Evolutionary conservation across 1,140 invertebrate species (phyloP).

Genomic region (Euglossa dilemma): DNA sequence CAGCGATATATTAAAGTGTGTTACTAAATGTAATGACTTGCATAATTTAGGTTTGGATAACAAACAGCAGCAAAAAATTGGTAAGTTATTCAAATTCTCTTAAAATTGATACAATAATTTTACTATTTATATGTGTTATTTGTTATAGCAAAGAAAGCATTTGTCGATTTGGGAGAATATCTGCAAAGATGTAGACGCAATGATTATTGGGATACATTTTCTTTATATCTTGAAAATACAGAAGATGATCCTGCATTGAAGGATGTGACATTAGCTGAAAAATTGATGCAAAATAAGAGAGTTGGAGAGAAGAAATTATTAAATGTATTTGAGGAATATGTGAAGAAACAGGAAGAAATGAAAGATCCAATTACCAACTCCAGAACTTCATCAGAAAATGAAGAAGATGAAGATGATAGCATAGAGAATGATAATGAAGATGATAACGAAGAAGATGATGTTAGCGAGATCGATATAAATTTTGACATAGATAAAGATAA

Average conservation of each 20-base stretch:
- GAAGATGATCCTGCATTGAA: conserved; percentile 82
- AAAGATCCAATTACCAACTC: conserved; percentile 66
- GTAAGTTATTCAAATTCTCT: conserved; percentile 71
- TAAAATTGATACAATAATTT: not conserved
- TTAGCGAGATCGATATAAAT: conserved; percentile 64
- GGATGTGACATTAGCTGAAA: conserved; percentile 78
- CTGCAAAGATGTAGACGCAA: conserved; percentile 81
- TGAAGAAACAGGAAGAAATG: conserved; percentile 69
- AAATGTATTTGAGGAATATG: conserved; percentile 79
- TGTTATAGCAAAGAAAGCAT: conserved; percentile 82
- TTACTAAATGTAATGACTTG: conserved; percentile 78
- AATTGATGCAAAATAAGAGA: conserved; percentile 72
- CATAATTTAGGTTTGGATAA: conserved; percentile 78
- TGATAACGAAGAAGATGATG: conserved; percentile 65
- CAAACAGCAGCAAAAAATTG: conserved; percentile 77
- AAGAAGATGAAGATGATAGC: conserved; percentile 73
- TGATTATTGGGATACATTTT: conserved; percentile 83
- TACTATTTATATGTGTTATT: conserved; percentile 22
- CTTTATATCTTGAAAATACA: conserved; percentile 75
- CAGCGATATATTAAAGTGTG: conserved; percentile 82
- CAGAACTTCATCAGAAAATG: conserved; percentile 60
- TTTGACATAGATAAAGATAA: conserved; percentile 72
- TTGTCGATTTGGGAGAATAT: conserved; percentile 82
- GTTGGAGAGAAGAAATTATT: conserved; percentile 78
- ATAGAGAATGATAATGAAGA: conserved; percentile 57